Conservation (phyloP, 2,113 vertebrate genomes). For the Ictalurus furcatus region DNA sequence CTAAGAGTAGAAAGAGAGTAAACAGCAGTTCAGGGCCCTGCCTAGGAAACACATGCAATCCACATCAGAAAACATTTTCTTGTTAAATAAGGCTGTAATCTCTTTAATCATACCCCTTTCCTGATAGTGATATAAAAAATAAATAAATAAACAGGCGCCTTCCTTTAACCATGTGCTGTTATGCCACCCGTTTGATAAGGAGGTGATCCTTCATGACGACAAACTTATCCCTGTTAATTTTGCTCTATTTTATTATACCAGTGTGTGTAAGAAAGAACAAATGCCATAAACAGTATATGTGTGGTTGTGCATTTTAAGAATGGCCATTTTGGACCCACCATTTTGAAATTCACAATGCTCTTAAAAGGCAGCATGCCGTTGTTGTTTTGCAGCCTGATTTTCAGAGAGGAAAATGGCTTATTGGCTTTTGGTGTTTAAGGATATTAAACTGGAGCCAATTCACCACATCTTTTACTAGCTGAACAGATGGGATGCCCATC, state of each 20-base stretch:
- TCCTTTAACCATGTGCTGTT: neutral
- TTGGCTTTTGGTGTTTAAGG: conserved; percentile 20
- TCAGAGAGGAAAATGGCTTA: conserved; percentile 15
- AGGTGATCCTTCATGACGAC: conserved; percentile 3
- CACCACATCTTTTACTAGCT: conserved; percentile 15
- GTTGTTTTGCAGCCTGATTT: conserved; percentile 22
- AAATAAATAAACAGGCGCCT: neutral
- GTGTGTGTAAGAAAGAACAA: conserved; percentile 19
- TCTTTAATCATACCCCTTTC: neutral
- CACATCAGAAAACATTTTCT: neutral
- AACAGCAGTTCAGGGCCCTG: conserved; percentile 20
- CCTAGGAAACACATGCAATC: neutral
- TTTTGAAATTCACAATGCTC: neutral
- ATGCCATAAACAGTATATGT: conserved; percentile 30
- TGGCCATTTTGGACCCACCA: conserved; percentile 32
- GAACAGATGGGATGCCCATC: conserved; percentile 51
- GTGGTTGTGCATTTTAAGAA: conserved; percentile 35
- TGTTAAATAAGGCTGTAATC: neutral
- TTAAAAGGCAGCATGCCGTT: conserved; percentile 29
- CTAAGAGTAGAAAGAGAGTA: neutral
- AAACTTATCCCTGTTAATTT: conserved; percentile 30
- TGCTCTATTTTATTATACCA: conserved; percentile 18
- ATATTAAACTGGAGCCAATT: conserved; percentile 38
- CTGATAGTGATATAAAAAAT: neutral
- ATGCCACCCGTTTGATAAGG: conserved; percentile 19